Base-by-base conservation (phyloP, 2,888 invertebrate genomes). In the Xylophagus ater region DNA sequence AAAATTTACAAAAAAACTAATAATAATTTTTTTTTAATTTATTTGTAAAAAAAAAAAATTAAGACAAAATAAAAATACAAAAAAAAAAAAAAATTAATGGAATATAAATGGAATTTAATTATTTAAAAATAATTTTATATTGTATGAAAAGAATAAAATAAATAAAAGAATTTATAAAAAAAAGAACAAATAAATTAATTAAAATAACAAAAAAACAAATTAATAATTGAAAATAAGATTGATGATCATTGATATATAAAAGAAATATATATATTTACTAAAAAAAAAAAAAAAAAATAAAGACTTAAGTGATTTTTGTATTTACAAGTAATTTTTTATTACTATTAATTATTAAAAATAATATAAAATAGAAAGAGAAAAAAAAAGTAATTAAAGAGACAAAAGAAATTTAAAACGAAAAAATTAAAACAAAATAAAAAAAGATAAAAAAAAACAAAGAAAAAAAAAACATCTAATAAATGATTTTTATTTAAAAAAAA, bases 261-360 rank as follows among this genome's bases (percentile, higher is more conserved):
- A n/a, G n/a, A n/a, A n/a, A n/a, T n/a, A n/a, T n/a, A n/a, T n/a
- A n/a, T n/a, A n/a, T n/a, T n/a, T n/a, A n/a, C n/a, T n/a, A n/a
- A n/a, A n/a, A n/a, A n/a, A n/a, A n/a, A n/a, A n/a, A 31, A 37
- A 41, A 36, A 36, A 41, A 44, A 45, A 46, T 45, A 47, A 44
- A 47, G 46, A 47, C 44, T 47, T 46, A 48, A 48, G 45, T 47
- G 43, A 48, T 47, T 48, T 48, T 48, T 48, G 47, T 48, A 47
- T 48, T 47, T 41, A 41, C 26, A 37, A 41, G 44, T 43, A 47
- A 47, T 42, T 47, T 47, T 48, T 45, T 47, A 47, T 48, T 48
- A 44, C 47, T 45, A 44, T 44, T 45, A 44, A 41, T 44, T 41
- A 29, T 41, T 37, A 34, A 37, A 33, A 41, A 41, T 33, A 37